Percentiles rank a stretch among this genome's conserved stretches.
Evolutionary conservation across 2,888 invertebrate species (phyloP).

Genomic region (Pimpla rufipes): DNA sequence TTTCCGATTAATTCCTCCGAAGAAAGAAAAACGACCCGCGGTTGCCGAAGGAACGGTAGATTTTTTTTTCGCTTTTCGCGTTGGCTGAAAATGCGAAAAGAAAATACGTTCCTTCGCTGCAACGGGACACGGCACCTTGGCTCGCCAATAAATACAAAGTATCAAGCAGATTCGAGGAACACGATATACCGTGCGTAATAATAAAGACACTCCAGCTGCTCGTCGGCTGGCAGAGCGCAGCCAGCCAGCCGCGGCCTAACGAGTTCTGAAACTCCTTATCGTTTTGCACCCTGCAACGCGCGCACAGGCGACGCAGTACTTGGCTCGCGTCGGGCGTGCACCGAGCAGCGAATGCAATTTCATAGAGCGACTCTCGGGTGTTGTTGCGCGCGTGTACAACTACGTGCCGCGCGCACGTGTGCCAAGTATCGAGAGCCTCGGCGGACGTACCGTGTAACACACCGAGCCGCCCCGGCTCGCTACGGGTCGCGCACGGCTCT

Average conservation of each 20-base stretch:
- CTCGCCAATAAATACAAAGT: not conserved
- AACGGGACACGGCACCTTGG: too few relatives aligned
- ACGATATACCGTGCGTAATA: not conserved
- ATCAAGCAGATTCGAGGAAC: not conserved
- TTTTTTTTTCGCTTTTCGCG: too few relatives aligned
- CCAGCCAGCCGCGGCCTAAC: not conserved
- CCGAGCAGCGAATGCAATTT: not conserved
- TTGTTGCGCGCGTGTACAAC: not conserved
- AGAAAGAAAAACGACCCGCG: too few relatives aligned
- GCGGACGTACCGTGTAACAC: not conserved
- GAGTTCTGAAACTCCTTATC: constrained; percentile 8
- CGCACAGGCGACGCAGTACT: not conserved
- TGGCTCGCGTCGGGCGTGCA: not conserved
- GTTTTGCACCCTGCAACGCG: not conserved
- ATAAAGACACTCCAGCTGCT: not conserved
- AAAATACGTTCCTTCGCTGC: too few relatives aligned
- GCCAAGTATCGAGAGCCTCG: not conserved
- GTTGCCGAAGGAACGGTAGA: too few relatives aligned
- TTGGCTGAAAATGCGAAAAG: too few relatives aligned
- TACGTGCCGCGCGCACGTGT: not conserved
- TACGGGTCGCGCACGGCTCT: too few relatives aligned
- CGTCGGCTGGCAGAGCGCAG: not conserved
- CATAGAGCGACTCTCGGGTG: not conserved
- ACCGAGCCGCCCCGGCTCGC: not conserved
- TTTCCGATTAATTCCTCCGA: too few relatives aligned